These are phyloP conservation scores for Nineta flava DNA, from an alignment of 2,888 invertebrate genomes.

Conservation along the genomic window DNA sequence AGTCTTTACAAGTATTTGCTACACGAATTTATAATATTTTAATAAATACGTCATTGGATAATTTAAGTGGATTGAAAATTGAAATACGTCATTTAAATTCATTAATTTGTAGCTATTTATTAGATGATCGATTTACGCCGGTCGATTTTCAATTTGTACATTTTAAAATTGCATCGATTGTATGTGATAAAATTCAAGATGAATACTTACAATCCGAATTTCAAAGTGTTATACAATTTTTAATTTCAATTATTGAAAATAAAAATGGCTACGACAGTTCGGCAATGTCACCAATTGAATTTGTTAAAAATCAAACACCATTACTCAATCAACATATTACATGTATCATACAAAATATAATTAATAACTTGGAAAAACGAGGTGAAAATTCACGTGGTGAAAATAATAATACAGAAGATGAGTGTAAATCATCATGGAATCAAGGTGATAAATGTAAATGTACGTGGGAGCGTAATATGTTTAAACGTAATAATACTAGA, in stretches of 20 bases:
- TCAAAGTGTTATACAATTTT: not conserved
- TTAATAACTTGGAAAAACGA: constrained; percentile 17
- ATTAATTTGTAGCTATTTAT: constrained; percentile 50
- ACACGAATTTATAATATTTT: constrained; percentile 48
- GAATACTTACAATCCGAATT: constrained; percentile 12
- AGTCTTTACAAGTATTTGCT: constrained; percentile 47
- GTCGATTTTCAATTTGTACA: constrained; percentile 50
- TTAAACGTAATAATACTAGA: constrained; percentile 27
- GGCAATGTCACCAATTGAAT: too few relatives aligned
- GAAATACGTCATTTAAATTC: constrained; percentile 54
- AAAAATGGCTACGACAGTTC: not conserved
- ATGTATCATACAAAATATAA: constrained; percentile 8
- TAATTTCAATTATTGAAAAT: not conserved
- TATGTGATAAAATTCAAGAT: constrained; percentile 37
- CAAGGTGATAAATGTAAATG: constrained; percentile 42
- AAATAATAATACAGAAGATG: constrained; percentile 36
- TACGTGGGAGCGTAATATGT: constrained; percentile 38
- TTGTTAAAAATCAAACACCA: not conserved
- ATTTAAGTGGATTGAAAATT: constrained; percentile 40
- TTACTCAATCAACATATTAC: constrained; percentile 5
- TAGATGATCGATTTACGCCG: constrained; percentile 41
- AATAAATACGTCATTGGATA: constrained; percentile 36
- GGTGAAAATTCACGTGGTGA: constrained; percentile 24
- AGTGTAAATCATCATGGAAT: constrained; percentile 41
- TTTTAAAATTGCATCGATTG: constrained; percentile 44